Evolutionary conservation across 2,888 invertebrate species (phyloP).

Genomic region (Panorpa germanica): DNA sequence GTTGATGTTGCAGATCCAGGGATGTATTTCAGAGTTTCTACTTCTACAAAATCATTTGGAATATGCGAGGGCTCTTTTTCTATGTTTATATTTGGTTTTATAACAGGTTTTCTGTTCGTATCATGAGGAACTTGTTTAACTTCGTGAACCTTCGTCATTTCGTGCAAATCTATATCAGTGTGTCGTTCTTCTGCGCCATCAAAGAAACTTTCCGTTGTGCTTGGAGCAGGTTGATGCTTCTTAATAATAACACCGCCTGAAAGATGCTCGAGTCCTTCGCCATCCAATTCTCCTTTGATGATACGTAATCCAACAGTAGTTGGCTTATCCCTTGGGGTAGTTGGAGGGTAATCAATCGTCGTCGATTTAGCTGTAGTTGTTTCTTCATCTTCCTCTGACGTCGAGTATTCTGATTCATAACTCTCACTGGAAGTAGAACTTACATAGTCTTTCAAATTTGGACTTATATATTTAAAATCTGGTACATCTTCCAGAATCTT

Average conservation of each 20-base stretch:
- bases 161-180: background rate
- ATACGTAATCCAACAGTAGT: too few species aligned
- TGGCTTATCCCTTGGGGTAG: too few species aligned
- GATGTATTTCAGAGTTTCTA: conserved; percentile 18
- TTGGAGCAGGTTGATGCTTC: conserved; percentile 16
- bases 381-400: conserved; percentile 7
- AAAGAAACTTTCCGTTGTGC: background rate
- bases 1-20: conserved; percentile 12
- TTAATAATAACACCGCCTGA: conserved; percentile 25
- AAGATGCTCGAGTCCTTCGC: conserved; percentile 21
- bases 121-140: conserved; percentile 1
- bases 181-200: conserved; percentile 1
- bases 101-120: too few species aligned
- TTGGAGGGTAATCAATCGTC: too few species aligned
- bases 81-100: too few species aligned
- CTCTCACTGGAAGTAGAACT: conserved; percentile 13
- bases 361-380: too few species aligned
- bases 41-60: too few species aligned
- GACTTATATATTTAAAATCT: conserved; percentile 11
- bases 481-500: conserved; percentile 29
- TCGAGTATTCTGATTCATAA: conserved; percentile 13
- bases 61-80: too few species aligned
- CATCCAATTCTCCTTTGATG: conserved; percentile 18
- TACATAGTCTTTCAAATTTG: conserved; percentile 16
- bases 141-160: conserved; percentile 2